Evolutionary conservation across 1,140 invertebrate species (phyloP), one percentile per base, ranked within the genome.

Genomic region (Drosophila bifasciata): DNA sequence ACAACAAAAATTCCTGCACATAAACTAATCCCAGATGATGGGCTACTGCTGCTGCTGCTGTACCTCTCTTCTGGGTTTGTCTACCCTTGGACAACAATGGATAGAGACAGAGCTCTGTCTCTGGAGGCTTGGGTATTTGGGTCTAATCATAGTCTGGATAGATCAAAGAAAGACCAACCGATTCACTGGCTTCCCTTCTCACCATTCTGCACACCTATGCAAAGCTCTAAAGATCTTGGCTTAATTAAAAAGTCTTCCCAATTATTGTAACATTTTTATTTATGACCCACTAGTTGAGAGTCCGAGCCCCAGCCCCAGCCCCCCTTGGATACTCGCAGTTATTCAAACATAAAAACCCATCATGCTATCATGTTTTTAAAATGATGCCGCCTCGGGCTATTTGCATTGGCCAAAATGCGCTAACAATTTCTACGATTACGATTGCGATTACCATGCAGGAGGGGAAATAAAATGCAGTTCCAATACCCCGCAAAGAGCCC

Each of bases 331-430:
- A 21, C 4, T 3, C 19, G 19, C 4, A 50, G 32, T 36, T 36
- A 36, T 43, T 15, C 41, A 39, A 58, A 23, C 49, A 21, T 56
- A 62, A 51, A 41, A 68, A 56, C 16, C 57, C 60, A 79, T 74
- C 76, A 79, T 83, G 74, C 53, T 77, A 86, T 86, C 81, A 86
- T 86, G 77, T 76, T 86, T 77, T 74, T 66, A 77, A 86, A 77
- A 86, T 85, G 81, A 85, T 71, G 83, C 83, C 78, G 83, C 83
- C 63, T 48, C 51, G 19, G 75, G 83, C 83, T 88, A 83, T 88
- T 88, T 88, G 83, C 59, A 88, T 88, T 85, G 78, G 84, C 71
- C 83, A 88, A 88, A 88, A 88, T 83, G 84, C 83, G 83, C 83
- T 83, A 88, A 88, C 78, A 88, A 88, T 88, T 88, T 88, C 71